Evolutionary conservation across 2,797 vertebrate genomes (phyloP).

Genomic region (Rhinogobio ventralis): DNA sequence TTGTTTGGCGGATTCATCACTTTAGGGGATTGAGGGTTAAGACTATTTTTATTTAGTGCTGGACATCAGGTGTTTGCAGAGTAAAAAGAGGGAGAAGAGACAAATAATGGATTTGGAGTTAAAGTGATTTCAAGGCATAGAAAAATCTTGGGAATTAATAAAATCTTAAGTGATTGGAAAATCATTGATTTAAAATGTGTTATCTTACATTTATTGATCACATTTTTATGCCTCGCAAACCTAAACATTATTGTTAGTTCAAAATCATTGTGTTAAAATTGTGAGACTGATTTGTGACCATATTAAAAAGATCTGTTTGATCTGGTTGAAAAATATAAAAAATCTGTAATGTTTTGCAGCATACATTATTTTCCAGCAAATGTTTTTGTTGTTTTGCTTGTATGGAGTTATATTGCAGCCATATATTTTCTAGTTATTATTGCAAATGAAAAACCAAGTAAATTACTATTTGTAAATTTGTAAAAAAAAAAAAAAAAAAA

Average conservation of each 20-base stretch:
- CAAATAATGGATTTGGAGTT: background rate
- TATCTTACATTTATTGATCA: background rate
- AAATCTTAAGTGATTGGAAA: slow-evolving; percentile 1
- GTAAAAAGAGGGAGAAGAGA: background rate
- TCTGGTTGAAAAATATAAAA: background rate
- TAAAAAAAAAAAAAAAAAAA: too few species aligned
- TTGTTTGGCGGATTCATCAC: slow-evolving; percentile 39
- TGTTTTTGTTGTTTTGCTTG: too few species aligned
- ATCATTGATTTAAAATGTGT: background rate
- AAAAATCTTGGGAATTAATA: background rate
- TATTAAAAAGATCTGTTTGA: background rate
- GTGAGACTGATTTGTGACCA: background rate
- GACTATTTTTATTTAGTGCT: slow-evolving; percentile 49
- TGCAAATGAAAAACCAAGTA: background rate
- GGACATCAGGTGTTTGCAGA: slow-evolving; percentile 29
- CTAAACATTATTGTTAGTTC: background rate
- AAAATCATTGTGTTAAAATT: background rate
- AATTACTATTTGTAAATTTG: background rate
- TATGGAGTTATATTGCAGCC: background rate
- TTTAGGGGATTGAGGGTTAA: slow-evolving; percentile 46
- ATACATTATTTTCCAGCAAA: background rate
- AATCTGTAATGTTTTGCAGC: background rate
- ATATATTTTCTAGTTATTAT: background rate
- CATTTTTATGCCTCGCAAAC: background rate
- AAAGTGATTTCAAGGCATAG: background rate